phyloP scores from a whole-genome alignment of 1,140 invertebrate species.

The Pseudachorutes palmiensis region DNA sequence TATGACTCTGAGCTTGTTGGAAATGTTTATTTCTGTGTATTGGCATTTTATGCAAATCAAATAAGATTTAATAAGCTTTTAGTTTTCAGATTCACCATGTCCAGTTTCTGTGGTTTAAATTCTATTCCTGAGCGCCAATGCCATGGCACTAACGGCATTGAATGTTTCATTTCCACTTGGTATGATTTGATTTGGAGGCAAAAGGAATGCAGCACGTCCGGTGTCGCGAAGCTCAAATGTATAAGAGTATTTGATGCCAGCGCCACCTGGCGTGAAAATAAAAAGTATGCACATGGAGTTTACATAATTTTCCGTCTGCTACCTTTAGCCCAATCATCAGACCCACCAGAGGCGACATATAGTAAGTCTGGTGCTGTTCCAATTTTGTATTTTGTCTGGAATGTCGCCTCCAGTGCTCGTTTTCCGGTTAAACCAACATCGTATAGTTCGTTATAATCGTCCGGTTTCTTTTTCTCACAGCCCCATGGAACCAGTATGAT shows the following conservation, averaged over 20 bases:
- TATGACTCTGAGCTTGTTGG: no score
- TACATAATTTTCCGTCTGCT: not conserved
- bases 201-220: conserved; percentile 77
- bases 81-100: no score
- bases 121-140: conserved; percentile 39
- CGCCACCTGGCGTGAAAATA: conserved; percentile 43
- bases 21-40: no score
- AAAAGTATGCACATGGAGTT: not conserved
- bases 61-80: no score
- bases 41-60: no score
- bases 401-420: conserved; percentile 54
- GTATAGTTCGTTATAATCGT: conserved; percentile 60
- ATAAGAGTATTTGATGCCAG: conserved; percentile 77
- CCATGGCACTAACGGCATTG: conserved; percentile 67
- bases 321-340: conserved; percentile 45
- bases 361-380: conserved; percentile 65
- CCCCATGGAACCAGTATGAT: conserved; percentile 73
- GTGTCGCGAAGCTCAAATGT: conserved; percentile 70
- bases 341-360: conserved; percentile 58
- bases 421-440: conserved; percentile 57
- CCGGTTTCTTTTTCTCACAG: conserved; percentile 57
- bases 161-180: conserved; percentile 75
- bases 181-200: conserved; percentile 72
- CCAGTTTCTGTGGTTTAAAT: no score
- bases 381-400: conserved; percentile 61